Evolutionary conservation across 1,140 invertebrate species (phyloP).

Genomic region (Cephus cinctus): DNA sequence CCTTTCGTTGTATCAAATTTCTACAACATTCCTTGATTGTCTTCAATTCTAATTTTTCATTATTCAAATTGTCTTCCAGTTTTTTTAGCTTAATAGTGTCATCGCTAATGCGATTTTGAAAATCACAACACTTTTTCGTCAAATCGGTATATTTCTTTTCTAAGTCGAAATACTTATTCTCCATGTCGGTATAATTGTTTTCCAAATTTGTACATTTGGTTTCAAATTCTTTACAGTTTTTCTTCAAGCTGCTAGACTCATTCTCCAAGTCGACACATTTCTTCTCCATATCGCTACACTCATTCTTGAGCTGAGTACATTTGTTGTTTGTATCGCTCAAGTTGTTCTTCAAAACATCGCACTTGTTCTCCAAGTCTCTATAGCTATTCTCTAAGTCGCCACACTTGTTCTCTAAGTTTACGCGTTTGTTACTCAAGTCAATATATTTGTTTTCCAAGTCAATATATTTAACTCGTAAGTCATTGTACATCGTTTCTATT

Average conservation of each 20-base stretch:
- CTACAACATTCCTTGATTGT: constrained; percentile 1
- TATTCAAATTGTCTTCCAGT: constrained; percentile 1
- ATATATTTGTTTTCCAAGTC: constrained; percentile 9
- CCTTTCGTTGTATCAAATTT: constrained; percentile 27
- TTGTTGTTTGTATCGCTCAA: constrained; percentile 10
- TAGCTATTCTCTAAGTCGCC: constrained; percentile 8
- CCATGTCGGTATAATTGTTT: background rate
- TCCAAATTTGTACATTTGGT: background rate
- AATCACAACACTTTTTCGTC: no score
- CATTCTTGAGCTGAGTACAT: background rate
- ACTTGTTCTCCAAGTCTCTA: constrained; percentile 20
- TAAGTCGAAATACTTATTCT: no score
- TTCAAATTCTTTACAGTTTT: background rate
- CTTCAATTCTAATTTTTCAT: background rate
- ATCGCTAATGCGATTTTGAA: no score
- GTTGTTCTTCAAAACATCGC: constrained; percentile 20
- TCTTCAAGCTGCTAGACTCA: constrained; percentile 14
- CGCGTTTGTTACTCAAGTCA: constrained; percentile 13
- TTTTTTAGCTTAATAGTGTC: no score
- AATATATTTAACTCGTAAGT: constrained; percentile 13
- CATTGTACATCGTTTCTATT: constrained; percentile 9
- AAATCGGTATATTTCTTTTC: no score
- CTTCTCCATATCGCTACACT: constrained; percentile 13
- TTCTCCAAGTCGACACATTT: constrained; percentile 21
- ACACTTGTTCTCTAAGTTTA: constrained; percentile 10